Conservation (phyloP, 2,888 invertebrate species). For the Cheilosia soror region DNA sequence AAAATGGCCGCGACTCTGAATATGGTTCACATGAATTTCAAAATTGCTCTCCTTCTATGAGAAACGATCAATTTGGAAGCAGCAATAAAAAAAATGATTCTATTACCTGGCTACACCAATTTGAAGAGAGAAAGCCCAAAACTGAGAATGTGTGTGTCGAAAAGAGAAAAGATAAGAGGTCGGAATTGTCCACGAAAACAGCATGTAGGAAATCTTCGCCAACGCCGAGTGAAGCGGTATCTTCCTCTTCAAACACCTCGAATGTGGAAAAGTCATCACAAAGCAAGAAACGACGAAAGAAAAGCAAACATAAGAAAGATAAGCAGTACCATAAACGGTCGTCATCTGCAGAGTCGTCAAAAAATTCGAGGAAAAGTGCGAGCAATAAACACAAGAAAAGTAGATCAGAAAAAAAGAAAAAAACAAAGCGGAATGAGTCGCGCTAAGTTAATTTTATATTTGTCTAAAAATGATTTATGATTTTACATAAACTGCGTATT, state of each 20-base stretch:
- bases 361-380: slow-evolving; percentile 83
- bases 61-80: slow-evolving; percentile 45
- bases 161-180: slow-evolving; percentile 40
- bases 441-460: slow-evolving; percentile 42
- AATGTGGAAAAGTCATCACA: slow-evolving; percentile 83
- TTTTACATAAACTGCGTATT: slow-evolving; percentile 44
- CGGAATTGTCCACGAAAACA: slow-evolving; percentile 84
- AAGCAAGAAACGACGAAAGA: slow-evolving; percentile 85
- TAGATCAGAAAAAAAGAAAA: slow-evolving; percentile 84
- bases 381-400: slow-evolving; percentile 90
- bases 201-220: slow-evolving; percentile 84
- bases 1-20: slow-evolving; percentile 55
- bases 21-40: slow-evolving; percentile 45
- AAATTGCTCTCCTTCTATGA: slow-evolving; percentile 26
- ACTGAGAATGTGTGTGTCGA: slow-evolving; percentile 38
- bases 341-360: slow-evolving; percentile 82
- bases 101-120: slow-evolving; percentile 24
- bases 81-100: slow-evolving; percentile 51
- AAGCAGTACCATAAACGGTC: slow-evolving; percentile 86
- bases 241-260: slow-evolving; percentile 60
- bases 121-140: slow-evolving; percentile 37
- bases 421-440: slow-evolving; percentile 75
- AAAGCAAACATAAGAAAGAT: slow-evolving; percentile 86
- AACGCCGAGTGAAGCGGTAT: slow-evolving; percentile 50
- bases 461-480: slow-evolving; percentile 34